Base-by-base conservation (phyloP, 2,797 vertebrate species). In the Morus bassanus region DNA sequence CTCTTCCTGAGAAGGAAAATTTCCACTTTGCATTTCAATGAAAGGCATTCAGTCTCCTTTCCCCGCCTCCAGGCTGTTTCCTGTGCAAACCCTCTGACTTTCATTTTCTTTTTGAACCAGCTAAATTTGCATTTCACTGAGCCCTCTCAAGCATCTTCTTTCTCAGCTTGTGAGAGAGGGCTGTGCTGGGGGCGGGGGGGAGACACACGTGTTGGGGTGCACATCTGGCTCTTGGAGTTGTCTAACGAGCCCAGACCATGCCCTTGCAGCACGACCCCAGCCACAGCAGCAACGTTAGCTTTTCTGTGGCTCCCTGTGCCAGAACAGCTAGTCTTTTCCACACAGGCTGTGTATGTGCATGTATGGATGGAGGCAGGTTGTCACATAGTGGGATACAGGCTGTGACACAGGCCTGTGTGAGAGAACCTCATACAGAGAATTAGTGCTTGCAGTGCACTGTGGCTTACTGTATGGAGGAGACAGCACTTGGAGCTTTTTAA, bases 1-100 rank as follows among this genome's bases (percentile, higher is more conserved):
- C 23, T 73, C n/a, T 54, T 54, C 18, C 43, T 17, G 76, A 60
- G 77, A 82, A 61, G 30, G 86, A 89, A 72, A 73, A 53, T 68
- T 50, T 68, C 4, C 23, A 19, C 67, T 96, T 88, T 86, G 85
- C 93, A 88, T 95, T 85, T 96, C 90, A 96, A 18, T 86, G 64
- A 63, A 76, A 85, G 53, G 61, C 75, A 45, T 91, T 74, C 89
- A 88, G 59, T 5, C 13, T 51, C 57, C 57, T 73, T 88, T 80
- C 63, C 68, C 84, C 2, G 0, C 59, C 59, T 48, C 27, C 75
- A 17, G 64, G 21, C 31, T 35, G 21, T 54, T 97, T 96, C 83
- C 85, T 61, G 31, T 24, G 78, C 82, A 87, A 88, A 33, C 33
- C 21, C 27, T 53, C 46, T 43, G 81, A 60, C 51, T 83, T 74